These are phyloP conservation scores for Drosophila takahashii DNA, from an alignment of 1,140 invertebrate species.

Conservation along the genomic window DNA sequence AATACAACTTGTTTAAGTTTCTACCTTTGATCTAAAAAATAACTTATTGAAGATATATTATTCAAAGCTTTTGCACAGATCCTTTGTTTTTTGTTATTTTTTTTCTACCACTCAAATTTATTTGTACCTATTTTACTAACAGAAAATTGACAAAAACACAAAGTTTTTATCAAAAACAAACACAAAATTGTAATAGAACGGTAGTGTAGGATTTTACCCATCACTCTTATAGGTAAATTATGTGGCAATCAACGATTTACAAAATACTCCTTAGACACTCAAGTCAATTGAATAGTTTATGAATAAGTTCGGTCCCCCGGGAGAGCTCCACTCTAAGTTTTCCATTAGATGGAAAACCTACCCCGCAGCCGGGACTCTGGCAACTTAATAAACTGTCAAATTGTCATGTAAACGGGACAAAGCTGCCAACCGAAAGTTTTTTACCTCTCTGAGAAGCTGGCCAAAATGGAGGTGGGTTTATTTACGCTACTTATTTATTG, in stretches of 20 bases:
- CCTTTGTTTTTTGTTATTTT: no score
- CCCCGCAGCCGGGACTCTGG: not conserved
- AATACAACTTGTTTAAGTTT: not conserved
- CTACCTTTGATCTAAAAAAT: no score
- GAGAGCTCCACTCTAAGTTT: slow-evolving; percentile 24
- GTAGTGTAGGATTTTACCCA: not conserved
- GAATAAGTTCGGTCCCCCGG: not conserved
- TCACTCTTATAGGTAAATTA: not conserved
- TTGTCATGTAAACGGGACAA: slow-evolving; percentile 69
- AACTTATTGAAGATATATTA: no score
- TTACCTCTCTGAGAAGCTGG: slow-evolving; percentile 18
- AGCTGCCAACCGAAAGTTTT: slow-evolving; percentile 66
- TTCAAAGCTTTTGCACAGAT: no score
- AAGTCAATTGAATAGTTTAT: slow-evolving; percentile 23
- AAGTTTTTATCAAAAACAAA: no score
- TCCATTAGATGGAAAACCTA: slow-evolving; percentile 10
- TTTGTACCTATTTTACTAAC: no score
- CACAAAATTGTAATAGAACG: not conserved
- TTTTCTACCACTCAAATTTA: no score
- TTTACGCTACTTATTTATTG: slow-evolving; percentile 77
- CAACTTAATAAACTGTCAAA: slow-evolving; percentile 66
- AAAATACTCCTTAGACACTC: slow-evolving; percentile 3
- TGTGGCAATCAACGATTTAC: slow-evolving; percentile 6
- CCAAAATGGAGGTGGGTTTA: slow-evolving; percentile 46
- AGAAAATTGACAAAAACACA: no score